A percentile compares a stretch with the other conserved stretches of the same genome.
phyloP scores from a whole-genome alignment of 2,113 vertebrate species.

The Craseonycteris thonglongyai region DNA sequence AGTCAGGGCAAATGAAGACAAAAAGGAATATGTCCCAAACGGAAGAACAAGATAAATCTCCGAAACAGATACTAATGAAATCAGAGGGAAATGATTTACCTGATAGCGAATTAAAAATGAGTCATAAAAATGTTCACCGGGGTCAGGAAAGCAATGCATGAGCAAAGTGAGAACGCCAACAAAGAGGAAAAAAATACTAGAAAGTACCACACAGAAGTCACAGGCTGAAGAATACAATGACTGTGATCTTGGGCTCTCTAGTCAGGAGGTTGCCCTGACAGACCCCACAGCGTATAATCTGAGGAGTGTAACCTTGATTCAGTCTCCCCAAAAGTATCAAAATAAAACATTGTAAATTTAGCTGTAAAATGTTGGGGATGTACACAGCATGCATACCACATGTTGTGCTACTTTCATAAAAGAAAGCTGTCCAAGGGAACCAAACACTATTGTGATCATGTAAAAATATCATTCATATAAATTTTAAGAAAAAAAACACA shows the following conservation, averaged over 20 bases:
- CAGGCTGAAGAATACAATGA: too few species aligned
- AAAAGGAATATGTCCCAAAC: background rate
- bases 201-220: too few species aligned
- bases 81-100: background rate
- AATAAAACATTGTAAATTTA: background rate
- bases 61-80: background rate
- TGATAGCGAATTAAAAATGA: background rate
- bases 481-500: background rate
- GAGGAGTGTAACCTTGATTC: background rate
- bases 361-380: background rate
- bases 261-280: background rate
- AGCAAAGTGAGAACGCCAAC: too few species aligned
- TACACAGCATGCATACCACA: background rate
- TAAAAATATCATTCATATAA: background rate
- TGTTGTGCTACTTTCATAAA: background rate
- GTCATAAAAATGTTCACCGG: background rate
- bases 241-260: background rate
- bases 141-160: background rate
- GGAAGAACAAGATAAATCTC: background rate
- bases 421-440: background rate
- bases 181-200: too few species aligned
- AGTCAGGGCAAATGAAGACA: background rate
- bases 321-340: background rate
- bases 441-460: background rate
- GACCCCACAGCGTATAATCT: background rate